Conservation (phyloP, 2,797 vertebrate genomes). For the Echiichthys vipera region DNA sequence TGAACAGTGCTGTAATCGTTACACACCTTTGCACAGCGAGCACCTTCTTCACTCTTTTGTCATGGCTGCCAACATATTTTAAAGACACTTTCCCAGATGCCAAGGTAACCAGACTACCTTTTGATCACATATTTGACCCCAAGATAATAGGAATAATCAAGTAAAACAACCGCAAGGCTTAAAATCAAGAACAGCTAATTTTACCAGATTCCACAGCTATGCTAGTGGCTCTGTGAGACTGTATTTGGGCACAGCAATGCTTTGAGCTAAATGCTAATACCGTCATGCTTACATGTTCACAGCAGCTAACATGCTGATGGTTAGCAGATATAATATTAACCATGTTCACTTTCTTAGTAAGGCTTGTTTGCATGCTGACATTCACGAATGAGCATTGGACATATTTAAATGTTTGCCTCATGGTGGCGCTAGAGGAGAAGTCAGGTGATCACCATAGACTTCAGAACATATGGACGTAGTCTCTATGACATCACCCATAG, state of each 20-base stretch:
- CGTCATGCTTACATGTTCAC: background rate
- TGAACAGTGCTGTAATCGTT: slow-evolving; percentile 90
- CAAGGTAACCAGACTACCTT: slow-evolving; percentile 84
- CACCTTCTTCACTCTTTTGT: slow-evolving; percentile 95
- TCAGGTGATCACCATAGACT: too few relatives aligned
- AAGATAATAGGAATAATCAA: background rate
- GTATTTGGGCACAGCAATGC: background rate
- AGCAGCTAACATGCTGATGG: background rate
- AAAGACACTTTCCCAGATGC: slow-evolving; percentile 93
- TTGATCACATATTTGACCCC: background rate
- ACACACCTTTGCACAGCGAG: slow-evolving; percentile 93
- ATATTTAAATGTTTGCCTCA: background rate
- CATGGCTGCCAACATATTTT: slow-evolving; percentile 98
- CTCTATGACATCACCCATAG: too few relatives aligned
- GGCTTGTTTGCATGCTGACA: background rate
- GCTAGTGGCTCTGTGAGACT: background rate
- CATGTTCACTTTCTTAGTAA: background rate
- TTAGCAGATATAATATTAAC: background rate
- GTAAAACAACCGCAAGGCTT: background rate
- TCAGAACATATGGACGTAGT: too few relatives aligned
- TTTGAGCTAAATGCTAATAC: background rate
- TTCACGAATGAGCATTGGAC: background rate
- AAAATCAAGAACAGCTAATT: background rate
- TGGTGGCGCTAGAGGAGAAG: too few relatives aligned
- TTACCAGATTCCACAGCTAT: background rate